phyloP scores from a whole-genome alignment of 2,888 invertebrate genomes.

The Cheilosia impressa region DNA sequence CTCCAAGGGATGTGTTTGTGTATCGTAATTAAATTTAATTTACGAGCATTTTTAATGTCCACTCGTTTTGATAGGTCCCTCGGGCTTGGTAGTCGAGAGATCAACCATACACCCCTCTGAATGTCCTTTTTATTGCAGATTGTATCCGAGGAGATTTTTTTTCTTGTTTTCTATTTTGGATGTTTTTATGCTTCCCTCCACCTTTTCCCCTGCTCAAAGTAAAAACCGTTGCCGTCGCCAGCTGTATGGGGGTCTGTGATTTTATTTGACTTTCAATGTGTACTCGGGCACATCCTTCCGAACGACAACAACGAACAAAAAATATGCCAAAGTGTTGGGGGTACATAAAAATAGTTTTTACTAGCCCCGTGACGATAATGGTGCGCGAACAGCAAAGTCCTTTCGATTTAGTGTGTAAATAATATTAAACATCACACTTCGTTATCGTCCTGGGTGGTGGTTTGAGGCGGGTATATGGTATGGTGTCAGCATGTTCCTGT shows the following conservation, averaged over 20 bases:
- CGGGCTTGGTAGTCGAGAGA: constrained; percentile 1
- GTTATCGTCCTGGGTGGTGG: constrained; percentile 10
- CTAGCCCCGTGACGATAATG: constrained; percentile 26
- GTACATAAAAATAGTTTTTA: constrained; percentile 39
- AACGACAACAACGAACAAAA: not conserved
- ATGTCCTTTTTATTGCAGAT: constrained; percentile 67
- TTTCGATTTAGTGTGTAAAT: constrained; percentile 67
- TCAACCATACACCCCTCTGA: constrained; percentile 34
- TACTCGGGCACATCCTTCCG: not conserved
- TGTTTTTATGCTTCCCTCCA: constrained; percentile 27
- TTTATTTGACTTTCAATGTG: constrained; percentile 43
- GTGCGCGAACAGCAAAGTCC: constrained; percentile 40
- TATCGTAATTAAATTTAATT: constrained; percentile 73
- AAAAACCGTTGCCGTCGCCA: constrained; percentile 1
- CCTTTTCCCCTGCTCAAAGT: constrained; percentile 7
- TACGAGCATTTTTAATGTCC: constrained; percentile 70
- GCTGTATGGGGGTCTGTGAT: not conserved
- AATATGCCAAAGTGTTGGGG: constrained; percentile 26
- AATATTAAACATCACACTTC: constrained; percentile 60
- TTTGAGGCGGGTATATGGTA: not conserved
- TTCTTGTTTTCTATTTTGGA: constrained; percentile 24
- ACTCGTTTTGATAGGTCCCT: constrained; percentile 53
- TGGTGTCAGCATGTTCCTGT: constrained; percentile 16
- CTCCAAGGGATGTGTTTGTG: not conserved
- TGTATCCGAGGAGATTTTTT: constrained; percentile 36